phyloP scores from a whole-genome alignment of 1,140 invertebrate genomes.

The Pollicipes pollicipes region DNA sequence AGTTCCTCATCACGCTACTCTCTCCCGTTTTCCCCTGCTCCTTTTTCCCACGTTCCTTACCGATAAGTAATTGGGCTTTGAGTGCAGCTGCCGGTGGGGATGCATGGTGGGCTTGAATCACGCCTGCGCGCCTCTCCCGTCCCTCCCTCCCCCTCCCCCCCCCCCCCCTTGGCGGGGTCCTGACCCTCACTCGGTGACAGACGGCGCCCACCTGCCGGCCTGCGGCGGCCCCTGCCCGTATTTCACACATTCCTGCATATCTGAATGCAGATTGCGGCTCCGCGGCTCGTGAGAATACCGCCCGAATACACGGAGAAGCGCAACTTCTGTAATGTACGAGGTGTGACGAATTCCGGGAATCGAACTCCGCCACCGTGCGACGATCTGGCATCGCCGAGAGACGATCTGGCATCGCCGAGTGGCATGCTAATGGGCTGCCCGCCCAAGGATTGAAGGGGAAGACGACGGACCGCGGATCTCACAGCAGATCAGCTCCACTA shows the following conservation, averaged over 20 bases:
- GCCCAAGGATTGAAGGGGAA: not conserved
- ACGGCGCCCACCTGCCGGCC: not conserved
- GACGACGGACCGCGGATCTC: not conserved
- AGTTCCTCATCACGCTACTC: too few species aligned
- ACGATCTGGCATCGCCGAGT: too few species aligned
- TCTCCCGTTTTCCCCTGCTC: too few species aligned
- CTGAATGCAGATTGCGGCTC: not conserved
- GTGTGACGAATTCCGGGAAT: not conserved
- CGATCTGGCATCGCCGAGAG: too few species aligned
- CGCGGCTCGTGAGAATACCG: not conserved
- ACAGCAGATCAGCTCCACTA: not conserved
- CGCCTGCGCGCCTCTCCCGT: too few species aligned
- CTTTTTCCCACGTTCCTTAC: too few species aligned
- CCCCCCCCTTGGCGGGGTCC: not conserved
- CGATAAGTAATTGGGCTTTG: too few species aligned
- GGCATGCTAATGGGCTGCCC: not conserved
- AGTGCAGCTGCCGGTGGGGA: too few species aligned
- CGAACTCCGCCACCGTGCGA: too few species aligned
- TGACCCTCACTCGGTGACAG: not conserved
- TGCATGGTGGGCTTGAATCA: too few species aligned
- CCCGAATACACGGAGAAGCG: not conserved
- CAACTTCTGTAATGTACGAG: not conserved
- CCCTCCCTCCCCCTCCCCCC: too few species aligned
- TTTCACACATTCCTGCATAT: constrained; percentile 2
- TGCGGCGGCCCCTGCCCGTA: not conserved